Evolutionary conservation across 2,888 invertebrate genomes (phyloP).

Genomic region (Orthosia incerta): DNA sequence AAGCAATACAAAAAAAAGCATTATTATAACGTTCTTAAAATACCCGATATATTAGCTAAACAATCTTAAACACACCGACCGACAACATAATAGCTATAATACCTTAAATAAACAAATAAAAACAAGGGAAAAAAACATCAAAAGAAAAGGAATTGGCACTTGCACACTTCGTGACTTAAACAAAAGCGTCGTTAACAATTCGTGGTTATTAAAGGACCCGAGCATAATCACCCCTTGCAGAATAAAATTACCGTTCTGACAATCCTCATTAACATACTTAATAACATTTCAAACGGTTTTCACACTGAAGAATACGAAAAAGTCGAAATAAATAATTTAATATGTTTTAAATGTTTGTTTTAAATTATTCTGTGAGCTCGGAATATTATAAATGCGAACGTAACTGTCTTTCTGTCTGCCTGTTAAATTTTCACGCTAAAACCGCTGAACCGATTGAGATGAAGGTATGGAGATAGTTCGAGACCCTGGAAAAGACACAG

Average conservation of each 20-base stretch:
- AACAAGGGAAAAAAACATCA: slow-evolving; percentile 32
- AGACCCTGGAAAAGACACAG: too few species aligned
- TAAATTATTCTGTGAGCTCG: slow-evolving; percentile 23
- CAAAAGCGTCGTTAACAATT: slow-evolving; percentile 63
- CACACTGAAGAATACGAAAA: slow-evolving; percentile 57
- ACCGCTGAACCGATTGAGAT: too few species aligned
- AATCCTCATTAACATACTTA: slow-evolving; percentile 72
- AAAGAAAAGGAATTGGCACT: slow-evolving; percentile 58
- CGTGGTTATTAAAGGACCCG: slow-evolving; percentile 64
- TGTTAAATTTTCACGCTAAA: too few species aligned
- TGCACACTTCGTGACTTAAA: slow-evolving; percentile 60
- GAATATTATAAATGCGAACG: slow-evolving; percentile 17
- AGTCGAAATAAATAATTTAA: slow-evolving; percentile 59
- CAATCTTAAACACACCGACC: slow-evolving; percentile 20
- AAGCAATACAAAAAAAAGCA: too few species aligned
- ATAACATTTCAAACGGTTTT: slow-evolving; percentile 65
- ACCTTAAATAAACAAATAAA: slow-evolving; percentile 35
- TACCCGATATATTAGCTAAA: background rate
- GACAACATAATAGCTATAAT: slow-evolving; percentile 25
- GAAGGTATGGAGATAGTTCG: too few species aligned
- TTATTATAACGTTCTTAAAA: background rate
- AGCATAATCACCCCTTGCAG: slow-evolving; percentile 69
- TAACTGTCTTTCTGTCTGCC: too few species aligned
- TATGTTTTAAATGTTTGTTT: slow-evolving; percentile 53
- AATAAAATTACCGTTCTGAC: slow-evolving; percentile 75